Evolutionary conservation across 2,888 invertebrate genomes (phyloP), one percentile per base, ranked within the genome.

Genomic region (Brachyopa scutellaris): DNA sequence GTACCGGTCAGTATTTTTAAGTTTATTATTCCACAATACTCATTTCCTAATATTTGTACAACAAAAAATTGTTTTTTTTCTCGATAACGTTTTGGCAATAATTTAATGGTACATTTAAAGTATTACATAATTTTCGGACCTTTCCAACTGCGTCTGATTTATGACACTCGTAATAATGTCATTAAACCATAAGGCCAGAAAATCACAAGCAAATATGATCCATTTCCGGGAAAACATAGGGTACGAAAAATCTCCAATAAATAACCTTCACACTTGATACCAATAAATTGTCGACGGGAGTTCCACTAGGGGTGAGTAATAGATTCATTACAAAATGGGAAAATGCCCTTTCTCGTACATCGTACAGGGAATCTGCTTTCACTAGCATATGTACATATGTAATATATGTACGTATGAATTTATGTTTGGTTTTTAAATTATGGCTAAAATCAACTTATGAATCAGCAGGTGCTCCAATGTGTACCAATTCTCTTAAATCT

Each of bases 231-330:
- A 74, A 45, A 66, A 51, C 66, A 47, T 51, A 9, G 49, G 21
- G 45, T 51, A 49, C 61, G 33, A 61, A 67, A 67, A 67, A 55
- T 74, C 57, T 31, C 31, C 74, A 69, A 69, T 80, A 76, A 64
- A 74, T 80, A 74, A 70, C 57, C 53, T 77, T 77, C 59, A 40
- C 64, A 45, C 77, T 53, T 66, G 51, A 66, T 59, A 70, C 51
- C 64, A 53, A 82, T 82, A 82, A 82, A 80, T 76, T 80, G 36
- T 70, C 59, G 76, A 57, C 49, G 51, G 45, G 64, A 76, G 62
- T 33, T 74, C 33, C 49, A 47, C 13, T 49, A 21, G 17, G 69
- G 15, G 49, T 69, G 70, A 64, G 69, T 64, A 64, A 76, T 59
- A 82, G 80, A 62, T 64, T 64, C 67, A 74, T 74, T 74, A 69